Percentiles rank a stretch among this genome's conserved stretches.
phyloP scores from a whole-genome alignment of 2,888 invertebrate genomes.

The Sarcophaga variegata region DNA sequence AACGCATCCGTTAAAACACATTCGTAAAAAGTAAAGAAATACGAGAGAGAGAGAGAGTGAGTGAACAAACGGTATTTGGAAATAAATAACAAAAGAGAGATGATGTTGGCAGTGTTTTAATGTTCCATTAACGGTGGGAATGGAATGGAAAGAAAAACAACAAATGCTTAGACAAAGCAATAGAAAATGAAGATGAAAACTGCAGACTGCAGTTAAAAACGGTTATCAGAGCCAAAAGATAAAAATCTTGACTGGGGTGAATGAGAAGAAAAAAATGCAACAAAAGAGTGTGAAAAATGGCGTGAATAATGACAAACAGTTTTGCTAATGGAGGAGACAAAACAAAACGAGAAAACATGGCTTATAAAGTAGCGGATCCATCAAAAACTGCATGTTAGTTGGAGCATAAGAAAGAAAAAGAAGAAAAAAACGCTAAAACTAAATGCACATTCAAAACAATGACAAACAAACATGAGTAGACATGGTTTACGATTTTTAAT shows the following conservation, averaged over 20 bases:
- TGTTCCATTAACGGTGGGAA: neutral
- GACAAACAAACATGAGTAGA: no score
- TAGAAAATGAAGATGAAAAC: neutral
- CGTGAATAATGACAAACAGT: neutral
- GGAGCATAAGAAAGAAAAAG: no score
- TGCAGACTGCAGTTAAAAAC: constrained; percentile 20
- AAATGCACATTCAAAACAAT: no score
- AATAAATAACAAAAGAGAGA: no score
- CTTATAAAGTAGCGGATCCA: neutral
- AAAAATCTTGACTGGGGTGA: neutral
- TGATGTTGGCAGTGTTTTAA: no score
- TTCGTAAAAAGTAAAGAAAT: no score
- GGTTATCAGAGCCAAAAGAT: constrained; percentile 24
- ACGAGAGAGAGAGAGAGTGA: no score
- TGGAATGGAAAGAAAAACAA: neutral
- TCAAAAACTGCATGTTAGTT: no score
- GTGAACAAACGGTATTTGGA: no score
- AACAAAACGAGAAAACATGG: neutral
- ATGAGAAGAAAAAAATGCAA: neutral
- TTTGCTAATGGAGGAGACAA: neutral
- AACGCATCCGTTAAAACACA: no score
- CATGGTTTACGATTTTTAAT: no score
- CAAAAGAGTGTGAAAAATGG: neutral
- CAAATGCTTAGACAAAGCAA: neutral
- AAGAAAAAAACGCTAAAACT: no score